phyloP scores from a whole-genome alignment of 1,140 invertebrate species.

The Penaeus japonicus region DNA sequence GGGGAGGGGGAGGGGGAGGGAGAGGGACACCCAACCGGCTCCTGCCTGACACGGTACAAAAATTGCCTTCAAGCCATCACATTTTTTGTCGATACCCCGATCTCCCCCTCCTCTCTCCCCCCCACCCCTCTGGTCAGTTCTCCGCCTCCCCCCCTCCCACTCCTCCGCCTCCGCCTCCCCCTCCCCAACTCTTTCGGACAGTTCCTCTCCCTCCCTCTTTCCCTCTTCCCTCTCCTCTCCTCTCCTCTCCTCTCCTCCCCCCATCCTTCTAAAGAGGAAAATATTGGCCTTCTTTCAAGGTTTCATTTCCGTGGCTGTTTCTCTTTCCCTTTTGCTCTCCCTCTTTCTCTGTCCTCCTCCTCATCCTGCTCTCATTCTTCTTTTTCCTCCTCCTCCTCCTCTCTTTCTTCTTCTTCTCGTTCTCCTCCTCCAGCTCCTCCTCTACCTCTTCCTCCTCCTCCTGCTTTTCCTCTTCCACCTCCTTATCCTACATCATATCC shows the following conservation, averaged over 20 bases:
- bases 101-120: neutral
- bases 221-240: neutral
- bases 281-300: too few species aligned
- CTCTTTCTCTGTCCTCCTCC: neutral
- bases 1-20: neutral
- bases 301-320: neutral
- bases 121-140: neutral
- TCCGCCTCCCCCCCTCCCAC: neutral
- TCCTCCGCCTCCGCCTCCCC: neutral
- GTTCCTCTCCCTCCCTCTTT: neutral
- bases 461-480: neutral
- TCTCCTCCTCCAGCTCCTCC: neutral
- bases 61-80: conserved; percentile 41
- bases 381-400: neutral
- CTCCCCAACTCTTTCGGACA: neutral
- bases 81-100: neutral
- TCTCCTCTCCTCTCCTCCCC: neutral
- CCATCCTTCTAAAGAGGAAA: neutral
- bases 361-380: neutral
- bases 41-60: conserved; percentile 21
- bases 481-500: neutral
- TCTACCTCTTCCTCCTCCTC: neutral
- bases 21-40: neutral
- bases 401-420: neutral
- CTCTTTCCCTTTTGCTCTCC: neutral